Percentiles rank a stretch among this genome's conserved stretches.
These are phyloP conservation scores for Yponomeuta cagnagella DNA, from an alignment of 2,888 invertebrate genomes.

Conservation along the genomic window DNA sequence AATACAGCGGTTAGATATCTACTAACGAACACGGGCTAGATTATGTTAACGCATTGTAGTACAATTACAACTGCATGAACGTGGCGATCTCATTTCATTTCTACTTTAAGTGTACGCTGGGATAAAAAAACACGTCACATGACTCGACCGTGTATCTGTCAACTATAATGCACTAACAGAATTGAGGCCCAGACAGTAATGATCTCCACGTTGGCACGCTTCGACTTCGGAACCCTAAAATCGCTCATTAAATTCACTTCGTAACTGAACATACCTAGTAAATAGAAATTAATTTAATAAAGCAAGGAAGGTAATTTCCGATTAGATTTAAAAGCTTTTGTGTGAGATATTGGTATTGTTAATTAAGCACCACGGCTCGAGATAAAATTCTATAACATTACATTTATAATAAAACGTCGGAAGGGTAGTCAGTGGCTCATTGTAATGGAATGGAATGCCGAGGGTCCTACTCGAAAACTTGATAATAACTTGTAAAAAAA, in stretches of 20 bases:
- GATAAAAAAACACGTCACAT: too few relatives aligned
- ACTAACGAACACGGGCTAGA: too few relatives aligned
- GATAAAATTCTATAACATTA: conserved; percentile 7
- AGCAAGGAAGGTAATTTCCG: background rate
- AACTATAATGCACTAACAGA: too few relatives aligned
- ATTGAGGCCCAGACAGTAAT: too few relatives aligned
- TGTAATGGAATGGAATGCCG: conserved; percentile 10
- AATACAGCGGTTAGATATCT: too few relatives aligned
- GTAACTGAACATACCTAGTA: background rate
- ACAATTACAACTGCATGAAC: too few relatives aligned
- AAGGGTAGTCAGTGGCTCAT: conserved; percentile 5
- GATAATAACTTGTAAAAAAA: background rate
- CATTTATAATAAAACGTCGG: conserved; percentile 11
- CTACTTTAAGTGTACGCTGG: too few relatives aligned
- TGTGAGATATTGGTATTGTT: conserved; percentile 4
- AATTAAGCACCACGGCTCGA: background rate
- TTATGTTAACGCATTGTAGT: too few relatives aligned
- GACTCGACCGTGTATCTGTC: too few relatives aligned
- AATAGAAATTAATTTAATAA: background rate
- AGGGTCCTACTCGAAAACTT: background rate
- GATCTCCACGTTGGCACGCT: too few relatives aligned
- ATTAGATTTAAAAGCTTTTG: background rate
- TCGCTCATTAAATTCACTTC: background rate
- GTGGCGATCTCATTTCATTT: too few relatives aligned
- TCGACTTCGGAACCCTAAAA: background rate